Evolutionary conservation across 2,888 invertebrate genomes (phyloP).

Genomic region (Rotaria macrura): DNA sequence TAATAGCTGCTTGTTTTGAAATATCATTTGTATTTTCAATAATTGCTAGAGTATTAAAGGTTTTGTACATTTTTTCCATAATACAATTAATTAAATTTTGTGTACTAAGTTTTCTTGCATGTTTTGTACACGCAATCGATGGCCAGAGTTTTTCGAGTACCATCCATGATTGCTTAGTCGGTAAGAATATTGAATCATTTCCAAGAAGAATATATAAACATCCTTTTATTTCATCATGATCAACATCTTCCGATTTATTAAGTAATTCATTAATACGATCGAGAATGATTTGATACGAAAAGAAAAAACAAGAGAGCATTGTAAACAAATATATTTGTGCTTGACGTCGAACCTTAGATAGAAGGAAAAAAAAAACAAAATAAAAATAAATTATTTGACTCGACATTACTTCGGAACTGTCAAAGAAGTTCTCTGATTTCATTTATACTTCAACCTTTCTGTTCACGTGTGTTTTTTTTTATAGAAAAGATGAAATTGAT

Average conservation of each 20-base stretch:
- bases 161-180: constrained; percentile 67
- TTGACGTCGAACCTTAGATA: constrained; percentile 14
- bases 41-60: constrained; percentile 33
- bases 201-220: constrained; percentile 28
- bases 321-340: constrained; percentile 26
- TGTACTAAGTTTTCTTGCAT: constrained; percentile 65
- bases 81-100: constrained; percentile 50
- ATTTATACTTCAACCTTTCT: too few relatives aligned
- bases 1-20: background rate
- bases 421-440: too few relatives aligned
- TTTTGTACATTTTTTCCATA: constrained; percentile 47
- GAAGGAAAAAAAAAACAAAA: background rate
- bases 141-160: constrained; percentile 66
- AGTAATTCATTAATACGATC: constrained; percentile 15
- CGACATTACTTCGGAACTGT: too few relatives aligned
- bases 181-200: constrained; percentile 54
- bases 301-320: constrained; percentile 22
- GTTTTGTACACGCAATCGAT: constrained; percentile 62
- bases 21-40: background rate
- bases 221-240: constrained; percentile 32
- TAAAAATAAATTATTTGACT: too few relatives aligned
- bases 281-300: constrained; percentile 23
- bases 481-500: too few relatives aligned
- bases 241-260: constrained; percentile 3
- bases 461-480: too few relatives aligned